phyloP scores from a whole-genome alignment of 2,113 vertebrate species.

The Garra rufa region DNA sequence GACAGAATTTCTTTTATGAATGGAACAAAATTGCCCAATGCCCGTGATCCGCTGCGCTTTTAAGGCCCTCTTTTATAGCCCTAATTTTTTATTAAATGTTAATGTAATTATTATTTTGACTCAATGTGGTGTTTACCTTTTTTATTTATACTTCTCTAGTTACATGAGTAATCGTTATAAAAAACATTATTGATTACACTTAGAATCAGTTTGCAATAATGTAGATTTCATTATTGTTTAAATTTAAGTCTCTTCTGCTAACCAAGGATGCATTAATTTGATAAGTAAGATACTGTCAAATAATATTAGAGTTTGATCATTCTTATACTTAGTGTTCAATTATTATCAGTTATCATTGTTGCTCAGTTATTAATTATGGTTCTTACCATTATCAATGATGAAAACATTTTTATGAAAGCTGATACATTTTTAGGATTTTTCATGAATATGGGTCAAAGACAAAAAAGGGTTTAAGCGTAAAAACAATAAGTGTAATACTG shows the following conservation, averaged over 20 bases:
- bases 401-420: neutral
- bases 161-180: no score
- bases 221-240: neutral
- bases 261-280: neutral
- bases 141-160: neutral
- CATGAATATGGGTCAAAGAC: no score
- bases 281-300: neutral
- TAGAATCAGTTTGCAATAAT: no score
- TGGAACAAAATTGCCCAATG: conserved; percentile 54
- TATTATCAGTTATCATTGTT: neutral
- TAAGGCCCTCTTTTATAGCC: neutral
- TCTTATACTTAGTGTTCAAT: neutral
- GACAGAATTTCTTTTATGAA: conserved; percentile 59
- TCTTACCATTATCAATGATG: neutral
- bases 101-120: neutral
- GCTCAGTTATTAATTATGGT: neutral
- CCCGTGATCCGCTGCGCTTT: conserved; percentile 26
- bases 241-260: neutral
- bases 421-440: no score
- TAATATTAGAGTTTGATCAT: neutral
- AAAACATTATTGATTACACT: no score
- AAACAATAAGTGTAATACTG: no score
- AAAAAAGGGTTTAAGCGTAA: no score
- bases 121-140: neutral
- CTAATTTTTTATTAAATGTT: neutral